Evolutionary conservation across 2,113 vertebrate species (phyloP).

Genomic region (Haliaeetus leucogaster): DNA sequence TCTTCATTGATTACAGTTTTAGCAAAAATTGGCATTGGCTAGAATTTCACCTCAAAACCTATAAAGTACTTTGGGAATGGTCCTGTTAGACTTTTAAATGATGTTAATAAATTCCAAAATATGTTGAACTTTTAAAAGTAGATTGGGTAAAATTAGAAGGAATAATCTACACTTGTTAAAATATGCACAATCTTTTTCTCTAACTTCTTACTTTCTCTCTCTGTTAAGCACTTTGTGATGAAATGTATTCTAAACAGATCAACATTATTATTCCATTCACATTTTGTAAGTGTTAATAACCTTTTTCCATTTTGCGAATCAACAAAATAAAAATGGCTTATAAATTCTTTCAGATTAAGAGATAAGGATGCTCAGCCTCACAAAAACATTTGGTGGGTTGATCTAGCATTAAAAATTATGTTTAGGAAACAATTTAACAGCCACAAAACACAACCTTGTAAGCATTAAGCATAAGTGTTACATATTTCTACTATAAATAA

Average conservation of each 20-base stretch:
- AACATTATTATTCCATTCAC: conserved; percentile 27
- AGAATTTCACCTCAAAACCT: not conserved
- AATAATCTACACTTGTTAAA: not conserved
- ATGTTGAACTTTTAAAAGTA: not conserved
- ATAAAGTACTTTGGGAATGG: not conserved
- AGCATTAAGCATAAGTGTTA: not conserved
- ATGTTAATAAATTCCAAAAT: not conserved
- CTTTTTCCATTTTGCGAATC: conserved; percentile 16
- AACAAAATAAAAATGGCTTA: conserved; percentile 17
- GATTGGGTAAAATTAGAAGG: not conserved
- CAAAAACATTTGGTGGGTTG: conserved; percentile 28
- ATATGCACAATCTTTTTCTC: not conserved
- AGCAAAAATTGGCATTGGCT: not conserved
- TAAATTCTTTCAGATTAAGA: not conserved
- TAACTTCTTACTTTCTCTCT: not conserved
- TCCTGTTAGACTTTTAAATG: not conserved
- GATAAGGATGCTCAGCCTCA: not conserved
- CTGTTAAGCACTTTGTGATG: not conserved
- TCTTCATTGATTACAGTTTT: not conserved
- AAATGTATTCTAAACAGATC: conserved; percentile 15
- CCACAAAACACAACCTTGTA: conserved; percentile 13
- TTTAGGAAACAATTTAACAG: conserved; percentile 19
- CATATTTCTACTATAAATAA: conserved; percentile 21
- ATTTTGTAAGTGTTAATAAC: conserved; percentile 16
- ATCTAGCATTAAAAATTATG: conserved; percentile 19